Evolutionary conservation across 2,888 invertebrate genomes (phyloP), one percentile per base, ranked within the genome.

Genomic region (Pollenia griseotomentosa): DNA sequence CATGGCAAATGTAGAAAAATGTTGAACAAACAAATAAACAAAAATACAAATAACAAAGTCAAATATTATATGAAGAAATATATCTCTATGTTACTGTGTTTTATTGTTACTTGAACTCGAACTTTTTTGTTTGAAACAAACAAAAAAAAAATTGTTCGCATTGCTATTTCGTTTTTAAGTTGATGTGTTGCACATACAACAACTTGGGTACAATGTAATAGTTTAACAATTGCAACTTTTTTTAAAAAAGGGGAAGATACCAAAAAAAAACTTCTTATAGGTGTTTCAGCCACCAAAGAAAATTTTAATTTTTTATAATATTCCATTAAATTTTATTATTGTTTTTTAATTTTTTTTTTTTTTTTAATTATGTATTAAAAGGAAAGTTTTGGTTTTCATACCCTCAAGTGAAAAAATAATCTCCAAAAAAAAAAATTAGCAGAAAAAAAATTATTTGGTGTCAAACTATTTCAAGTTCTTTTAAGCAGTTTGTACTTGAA

Each of bases 21-120:
- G 75, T 74, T 63, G 55, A 84, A 83, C 68, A 87, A 80, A 78
- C 65, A 16, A 51, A 19, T 44, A 40, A 70, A 53, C 33, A n/a
- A 71, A 73, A n/a, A 23, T 23, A 70, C 61, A 63, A 82, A 68
- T 53, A 82, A 78, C 77, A 86, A 77, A 86, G 68, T 83, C 88
- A 89, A 87, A 83, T 88, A 88, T 53, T 48, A 87, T 73, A 81
- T 87, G 83, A 61, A 81, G 86, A 83, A 88, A 88, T 87, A 84
- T 86, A 86, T 83, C 82, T 83, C 80, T 81, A 84, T 87, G 87
- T 83, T 84, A 84, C 80, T 81, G 70, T 85, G 87, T 77, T 85
- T 83, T 81, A 82, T 88, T 88, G 86, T 88, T 82, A 83, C 92
- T 91, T 92, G 92, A 92, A 92, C 92, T 92, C 92, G 92, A 92